Evolutionary conservation across 1,140 invertebrate genomes (phyloP).

Genomic region (Musca vetustissima): DNA sequence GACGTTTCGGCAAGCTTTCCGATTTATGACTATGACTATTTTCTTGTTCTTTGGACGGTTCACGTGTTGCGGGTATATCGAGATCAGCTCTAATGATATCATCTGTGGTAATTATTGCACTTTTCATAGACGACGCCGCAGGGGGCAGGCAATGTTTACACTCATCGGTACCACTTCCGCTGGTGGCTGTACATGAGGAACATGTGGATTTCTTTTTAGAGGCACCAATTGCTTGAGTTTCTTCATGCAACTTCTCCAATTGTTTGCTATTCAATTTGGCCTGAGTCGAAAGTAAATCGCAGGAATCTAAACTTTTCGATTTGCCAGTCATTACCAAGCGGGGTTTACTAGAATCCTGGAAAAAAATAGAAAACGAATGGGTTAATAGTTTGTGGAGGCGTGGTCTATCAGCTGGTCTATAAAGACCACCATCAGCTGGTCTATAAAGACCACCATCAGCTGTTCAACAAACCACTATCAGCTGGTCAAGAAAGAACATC

Average conservation of each 20-base stretch:
- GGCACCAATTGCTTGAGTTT: constrained; percentile 26
- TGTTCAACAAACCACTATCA: too few species aligned
- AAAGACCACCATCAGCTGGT: too few species aligned
- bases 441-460: too few species aligned
- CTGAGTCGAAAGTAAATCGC: constrained; percentile 59
- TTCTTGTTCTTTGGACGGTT: constrained; percentile 4
- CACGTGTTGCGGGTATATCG: background rate
- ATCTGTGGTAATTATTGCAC: constrained; percentile 29
- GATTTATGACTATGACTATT: background rate
- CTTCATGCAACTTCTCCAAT: constrained; percentile 52
- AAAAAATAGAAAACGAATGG: background rate
- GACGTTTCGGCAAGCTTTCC: constrained; percentile 35
- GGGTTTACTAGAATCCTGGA: constrained; percentile 54
- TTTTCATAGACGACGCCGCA: constrained; percentile 29
- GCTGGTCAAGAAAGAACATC: too few species aligned
- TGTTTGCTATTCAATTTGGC: constrained; percentile 46
- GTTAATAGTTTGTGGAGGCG: too few species aligned
- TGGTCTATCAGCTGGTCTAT: too few species aligned
- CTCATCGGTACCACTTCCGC: constrained; percentile 32
- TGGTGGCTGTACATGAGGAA: constrained; percentile 36
- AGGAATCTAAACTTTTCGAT: constrained; percentile 80
- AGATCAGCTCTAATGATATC: constrained; percentile 18
- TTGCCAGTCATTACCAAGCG: constrained; percentile 76
- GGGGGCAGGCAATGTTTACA: constrained; percentile 45
- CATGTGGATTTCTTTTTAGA: constrained; percentile 26